A percentile compares a stretch with the other conserved stretches of the same genome.
phyloP scores from a whole-genome alignment of 2,113 vertebrate genomes.

The Malurus cyaneus region DNA sequence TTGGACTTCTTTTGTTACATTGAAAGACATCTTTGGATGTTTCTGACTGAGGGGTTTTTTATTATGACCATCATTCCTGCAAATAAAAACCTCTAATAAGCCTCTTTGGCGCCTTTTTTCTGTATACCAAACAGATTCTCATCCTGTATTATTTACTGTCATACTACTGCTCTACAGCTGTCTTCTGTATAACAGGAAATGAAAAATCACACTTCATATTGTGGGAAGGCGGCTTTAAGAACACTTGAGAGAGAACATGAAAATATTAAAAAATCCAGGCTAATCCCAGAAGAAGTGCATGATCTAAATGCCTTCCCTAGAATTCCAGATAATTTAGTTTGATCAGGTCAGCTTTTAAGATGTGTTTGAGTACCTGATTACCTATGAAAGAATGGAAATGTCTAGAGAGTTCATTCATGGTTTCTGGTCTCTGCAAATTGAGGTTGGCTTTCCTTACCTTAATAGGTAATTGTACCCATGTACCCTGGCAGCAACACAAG shows the following conservation, averaged over 20 bases:
- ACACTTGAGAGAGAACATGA: not conserved
- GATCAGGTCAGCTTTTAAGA: not conserved
- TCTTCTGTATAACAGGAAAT: slow-evolving; percentile 5
- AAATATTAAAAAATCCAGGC: not conserved
- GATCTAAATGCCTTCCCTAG: not conserved
- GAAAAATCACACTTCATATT: not conserved
- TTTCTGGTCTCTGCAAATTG: not conserved
- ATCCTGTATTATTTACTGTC: not conserved
- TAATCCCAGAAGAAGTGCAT: not conserved
- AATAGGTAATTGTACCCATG: not conserved
- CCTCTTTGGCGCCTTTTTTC: not conserved
- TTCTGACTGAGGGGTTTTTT: not conserved
- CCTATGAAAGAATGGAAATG: not conserved
- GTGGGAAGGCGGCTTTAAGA: not conserved
- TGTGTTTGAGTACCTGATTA: not conserved
- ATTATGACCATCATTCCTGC: not conserved
- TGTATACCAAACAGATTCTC: not conserved
- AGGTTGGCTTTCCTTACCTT: not conserved
- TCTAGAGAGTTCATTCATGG: not conserved
- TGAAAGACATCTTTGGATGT: not conserved
- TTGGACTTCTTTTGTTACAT: not conserved
- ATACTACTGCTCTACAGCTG: not conserved
- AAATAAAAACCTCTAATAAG: slow-evolving; percentile 1
- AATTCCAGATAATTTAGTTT: not conserved
- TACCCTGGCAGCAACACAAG: not conserved